Percentiles rank a stretch among this genome's conserved stretches.
These are phyloP conservation scores for Rhyacophila brunnea DNA, from an alignment of 1,140 invertebrate genomes.

Conservation along the genomic window DNA sequence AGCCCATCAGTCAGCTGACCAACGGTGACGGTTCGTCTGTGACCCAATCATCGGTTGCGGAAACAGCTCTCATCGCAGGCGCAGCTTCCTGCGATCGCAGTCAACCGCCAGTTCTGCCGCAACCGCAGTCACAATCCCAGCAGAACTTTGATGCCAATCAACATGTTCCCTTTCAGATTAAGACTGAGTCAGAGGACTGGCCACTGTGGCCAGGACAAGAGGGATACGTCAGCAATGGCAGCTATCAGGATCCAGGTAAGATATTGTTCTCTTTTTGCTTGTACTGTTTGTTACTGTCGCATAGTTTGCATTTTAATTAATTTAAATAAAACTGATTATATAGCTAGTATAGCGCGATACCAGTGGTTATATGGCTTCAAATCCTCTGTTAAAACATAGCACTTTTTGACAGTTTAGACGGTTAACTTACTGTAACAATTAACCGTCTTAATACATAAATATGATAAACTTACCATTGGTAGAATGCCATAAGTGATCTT, in stretches of 20 bases:
- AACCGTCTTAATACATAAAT: too few relatives aligned
- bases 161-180: constrained; percentile 19
- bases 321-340: too few relatives aligned
- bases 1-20: neutral
- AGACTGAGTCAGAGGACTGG: constrained; percentile 25
- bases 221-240: constrained; percentile 6
- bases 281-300: too few relatives aligned
- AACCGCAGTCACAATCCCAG: neutral
- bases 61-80: neutral
- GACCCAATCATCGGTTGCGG: neutral
- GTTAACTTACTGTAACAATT: too few relatives aligned
- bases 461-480: too few relatives aligned
- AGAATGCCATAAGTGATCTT: too few relatives aligned
- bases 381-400: too few relatives aligned
- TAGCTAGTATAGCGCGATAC: too few relatives aligned
- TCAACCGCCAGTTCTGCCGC: neutral
- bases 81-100: neutral
- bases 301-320: too few relatives aligned
- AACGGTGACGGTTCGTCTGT: neutral
- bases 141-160: neutral
- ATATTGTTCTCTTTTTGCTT: too few relatives aligned
- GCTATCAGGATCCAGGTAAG: constrained; percentile 10
- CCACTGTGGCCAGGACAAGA: constrained; percentile 6
- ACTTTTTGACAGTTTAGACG: too few relatives aligned
- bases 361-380: too few relatives aligned